Evolutionary conservation across 1,140 invertebrate genomes (phyloP).

Genomic region (Phymastichus coffea): DNA sequence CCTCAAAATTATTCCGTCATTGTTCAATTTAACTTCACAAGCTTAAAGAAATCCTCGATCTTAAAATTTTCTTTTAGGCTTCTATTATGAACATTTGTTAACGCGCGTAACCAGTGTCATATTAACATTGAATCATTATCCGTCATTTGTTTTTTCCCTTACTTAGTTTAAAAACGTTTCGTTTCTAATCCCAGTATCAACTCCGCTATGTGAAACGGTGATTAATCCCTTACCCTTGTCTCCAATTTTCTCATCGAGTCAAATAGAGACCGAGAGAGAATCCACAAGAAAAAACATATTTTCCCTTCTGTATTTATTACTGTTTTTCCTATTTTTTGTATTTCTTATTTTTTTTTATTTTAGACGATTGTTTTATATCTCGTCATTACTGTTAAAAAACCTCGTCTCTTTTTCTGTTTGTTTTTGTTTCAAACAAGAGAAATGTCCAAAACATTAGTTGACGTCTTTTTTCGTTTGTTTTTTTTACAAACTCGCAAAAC

Average conservation of each 20-base stretch:
- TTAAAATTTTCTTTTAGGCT: neutral
- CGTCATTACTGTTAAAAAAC: neutral
- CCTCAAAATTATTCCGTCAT: slow-evolving; percentile 21
- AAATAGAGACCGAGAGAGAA: slow-evolving; percentile 2
- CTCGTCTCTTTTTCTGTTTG: neutral
- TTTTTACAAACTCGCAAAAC: slow-evolving; percentile 17
- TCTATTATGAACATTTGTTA: slow-evolving; percentile 6
- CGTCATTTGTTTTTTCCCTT: neutral
- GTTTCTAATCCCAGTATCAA: slow-evolving; percentile 24
- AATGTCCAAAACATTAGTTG: slow-evolving; percentile 15
- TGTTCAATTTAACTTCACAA: slow-evolving; percentile 16
- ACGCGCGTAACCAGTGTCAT: neutral
- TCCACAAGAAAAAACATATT: neutral
- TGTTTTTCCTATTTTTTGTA: too few relatives aligned
- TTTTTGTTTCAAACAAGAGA: slow-evolving; percentile 17
- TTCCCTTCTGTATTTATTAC: too few relatives aligned
- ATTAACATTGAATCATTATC: slow-evolving; percentile 6
- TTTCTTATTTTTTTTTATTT: neutral
- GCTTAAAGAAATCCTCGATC: slow-evolving; percentile 5
- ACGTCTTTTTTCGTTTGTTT: slow-evolving; percentile 23
- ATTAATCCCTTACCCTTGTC: neutral
- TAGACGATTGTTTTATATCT: neutral
- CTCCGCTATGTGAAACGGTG: slow-evolving; percentile 19
- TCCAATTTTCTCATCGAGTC: neutral
- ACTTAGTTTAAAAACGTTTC: slow-evolving; percentile 20